Percentiles rank a stretch among this genome's conserved stretches.
These are phyloP conservation scores for Ellobium chinense DNA, from an alignment of 2,888 invertebrate species.

Conservation along the genomic window DNA sequence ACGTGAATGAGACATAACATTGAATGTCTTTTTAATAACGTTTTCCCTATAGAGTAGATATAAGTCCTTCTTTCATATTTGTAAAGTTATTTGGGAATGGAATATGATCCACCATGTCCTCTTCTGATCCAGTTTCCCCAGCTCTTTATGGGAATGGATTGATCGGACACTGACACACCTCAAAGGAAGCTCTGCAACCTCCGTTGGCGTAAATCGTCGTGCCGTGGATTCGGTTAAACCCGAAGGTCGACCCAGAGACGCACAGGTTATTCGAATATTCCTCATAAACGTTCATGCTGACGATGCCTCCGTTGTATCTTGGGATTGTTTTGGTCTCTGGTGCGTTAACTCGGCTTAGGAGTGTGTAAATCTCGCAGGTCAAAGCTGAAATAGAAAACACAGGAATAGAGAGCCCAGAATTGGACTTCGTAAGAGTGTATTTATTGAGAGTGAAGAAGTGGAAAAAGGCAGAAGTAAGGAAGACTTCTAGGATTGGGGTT, in stretches of 20 bases:
- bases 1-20: no score
- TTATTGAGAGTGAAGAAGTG: no score
- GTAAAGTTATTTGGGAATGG: no score
- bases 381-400: constrained; percentile 10
- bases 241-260: background rate
- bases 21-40: background rate
- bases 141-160: background rate
- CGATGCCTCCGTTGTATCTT: background rate
- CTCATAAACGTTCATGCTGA: constrained; percentile 1
- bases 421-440: no score
- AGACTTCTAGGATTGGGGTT: no score
- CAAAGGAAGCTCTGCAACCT: constrained; percentile 14
- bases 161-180: constrained; percentile 14
- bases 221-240: constrained; percentile 11
- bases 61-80: background rate
- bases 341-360: background rate
- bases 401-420: no score
- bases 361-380: background rate
- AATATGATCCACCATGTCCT: no score
- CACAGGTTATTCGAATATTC: constrained; percentile 17
- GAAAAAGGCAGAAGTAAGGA: no score
- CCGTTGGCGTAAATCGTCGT: background rate
- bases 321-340: background rate
- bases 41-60: background rate
- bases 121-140: background rate